phyloP scores from a whole-genome alignment of 2,113 vertebrate genomes.

The Petrocephalus zakoni region DNA sequence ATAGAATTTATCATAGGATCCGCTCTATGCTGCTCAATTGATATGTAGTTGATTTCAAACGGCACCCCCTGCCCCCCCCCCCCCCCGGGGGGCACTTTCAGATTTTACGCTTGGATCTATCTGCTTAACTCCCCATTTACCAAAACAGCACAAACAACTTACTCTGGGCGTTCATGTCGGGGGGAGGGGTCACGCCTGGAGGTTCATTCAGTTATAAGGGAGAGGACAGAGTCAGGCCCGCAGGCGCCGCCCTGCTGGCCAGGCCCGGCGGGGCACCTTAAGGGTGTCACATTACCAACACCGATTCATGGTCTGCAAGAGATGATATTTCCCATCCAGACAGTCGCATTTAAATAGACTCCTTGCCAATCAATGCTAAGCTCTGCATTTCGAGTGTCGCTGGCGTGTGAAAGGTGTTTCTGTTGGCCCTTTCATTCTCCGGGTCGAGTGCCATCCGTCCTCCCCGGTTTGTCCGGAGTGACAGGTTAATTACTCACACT shows the following conservation, averaged over 20 bases:
- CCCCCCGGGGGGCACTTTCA: constrained; percentile 94
- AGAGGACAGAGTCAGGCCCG: constrained; percentile 5
- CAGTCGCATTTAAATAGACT: background rate
- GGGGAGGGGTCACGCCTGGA: constrained; percentile 22
- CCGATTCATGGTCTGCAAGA: background rate
- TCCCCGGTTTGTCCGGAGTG: constrained; percentile 67
- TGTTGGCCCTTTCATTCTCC: background rate
- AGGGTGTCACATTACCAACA: background rate
- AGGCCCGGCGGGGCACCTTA: too few species aligned
- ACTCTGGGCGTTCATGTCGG: constrained; percentile 48
- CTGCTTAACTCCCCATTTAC: constrained; percentile 99
- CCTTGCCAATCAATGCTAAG: background rate
- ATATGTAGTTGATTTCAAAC: constrained; percentile 99
- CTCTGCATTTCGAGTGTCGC: background rate
- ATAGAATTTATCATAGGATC: constrained; percentile 87
- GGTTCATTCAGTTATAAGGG: constrained; percentile 50
- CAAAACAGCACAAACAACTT: constrained; percentile 84
- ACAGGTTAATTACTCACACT: constrained; percentile 74
- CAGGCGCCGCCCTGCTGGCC: background rate
- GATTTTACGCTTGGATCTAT: constrained; percentile 99
- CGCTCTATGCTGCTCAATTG: constrained; percentile 82
- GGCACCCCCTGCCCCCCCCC: constrained; percentile 83
- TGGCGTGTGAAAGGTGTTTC: background rate
- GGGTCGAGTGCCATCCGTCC: constrained; percentile 24
- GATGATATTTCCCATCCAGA: background rate